These are phyloP conservation scores for Sula dactylatra DNA, from an alignment of 2,113 vertebrate species.

Conservation along the genomic window DNA sequence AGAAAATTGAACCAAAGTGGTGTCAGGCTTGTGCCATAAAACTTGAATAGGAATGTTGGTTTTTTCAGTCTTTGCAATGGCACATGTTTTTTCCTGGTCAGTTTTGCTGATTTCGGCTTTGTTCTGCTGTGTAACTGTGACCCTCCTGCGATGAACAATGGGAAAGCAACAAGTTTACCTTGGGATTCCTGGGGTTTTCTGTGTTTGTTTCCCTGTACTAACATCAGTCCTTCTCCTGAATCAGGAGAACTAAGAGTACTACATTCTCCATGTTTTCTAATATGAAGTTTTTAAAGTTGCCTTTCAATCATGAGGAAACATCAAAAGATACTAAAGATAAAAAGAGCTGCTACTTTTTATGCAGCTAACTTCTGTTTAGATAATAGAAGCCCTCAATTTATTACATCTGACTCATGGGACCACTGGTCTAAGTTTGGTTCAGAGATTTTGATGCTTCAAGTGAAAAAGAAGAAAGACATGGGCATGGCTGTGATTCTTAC, in stretches of 20 bases:
- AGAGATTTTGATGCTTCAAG: not conserved
- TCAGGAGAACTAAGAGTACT: not conserved
- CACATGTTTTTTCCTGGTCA: not conserved
- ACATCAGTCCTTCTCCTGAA: not conserved
- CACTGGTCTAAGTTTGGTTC: not conserved
- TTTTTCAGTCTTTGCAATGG: conserved; percentile 21
- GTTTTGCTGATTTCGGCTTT: conserved; percentile 20
- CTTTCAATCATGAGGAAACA: not conserved
- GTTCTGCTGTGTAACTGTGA: conserved; percentile 21
- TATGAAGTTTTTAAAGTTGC: not conserved
- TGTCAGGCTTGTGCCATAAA: not conserved
- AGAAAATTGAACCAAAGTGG: conserved; percentile 42
- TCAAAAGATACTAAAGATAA: not conserved
- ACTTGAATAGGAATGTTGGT: not conserved
- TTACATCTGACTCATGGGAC: not conserved
- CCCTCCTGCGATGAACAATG: conserved; percentile 9
- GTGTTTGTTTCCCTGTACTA: not conserved
- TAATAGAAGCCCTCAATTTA: not conserved
- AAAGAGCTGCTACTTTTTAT: not conserved
- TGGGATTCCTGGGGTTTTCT: not conserved
- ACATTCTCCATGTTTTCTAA: not conserved
- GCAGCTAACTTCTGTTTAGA: not conserved
- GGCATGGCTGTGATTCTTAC: not conserved
- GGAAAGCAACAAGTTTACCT: conserved; percentile 14
- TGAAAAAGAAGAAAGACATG: not conserved